Base-by-base conservation (phyloP, 2,888 invertebrate species). In the Melanostoma scalare region DNA sequence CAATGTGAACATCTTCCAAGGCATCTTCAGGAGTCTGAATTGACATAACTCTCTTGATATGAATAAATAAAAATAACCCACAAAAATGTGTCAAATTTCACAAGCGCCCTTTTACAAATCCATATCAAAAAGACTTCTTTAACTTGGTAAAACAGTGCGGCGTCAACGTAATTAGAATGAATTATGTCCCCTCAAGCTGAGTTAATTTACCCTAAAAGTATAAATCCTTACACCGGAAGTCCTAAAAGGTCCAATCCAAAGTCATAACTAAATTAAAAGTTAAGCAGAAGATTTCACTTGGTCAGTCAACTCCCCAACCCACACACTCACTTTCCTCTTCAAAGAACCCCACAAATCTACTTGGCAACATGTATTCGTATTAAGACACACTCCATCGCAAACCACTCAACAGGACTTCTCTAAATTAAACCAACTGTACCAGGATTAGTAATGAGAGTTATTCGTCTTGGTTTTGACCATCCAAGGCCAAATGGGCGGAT, bases 241-340 rank as follows among this genome's bases (percentile, higher is more conserved):
- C 71, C 30, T 74, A 73, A 71, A 74, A 79, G 82, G 74, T 58
- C 35, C 56, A 78, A 81, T 78, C 78, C 78, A 46, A 81, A 72
- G 68, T 82, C 85, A 85, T 86, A 86, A 86, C 85, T 85, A 85
- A 86, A 86, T 86, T 86, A 86, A 86, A 85, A 85, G 85, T 85
- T 85, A 84, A 85, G 84, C 73, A 69, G 20, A 53, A 35, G 72
- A 60, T 65, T 50, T 78, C 44, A 58, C 68, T 53, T 56, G 74
- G 77, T 52, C 74, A 60, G 10, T 46, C 33, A 56, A 9, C 50
- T 48, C 44, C 55, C 9, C 9, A 5, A 33, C 40, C 40, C 44
- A 48, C 48, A 20, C 30, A 31, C 44, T 40, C 36, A 71, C 5
- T 55, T 36, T 52, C n/a, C 30, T 31, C 53, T 33, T 71, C 40